Conservation (phyloP, 2,888 invertebrate species). For the Cryptocheilus praepositus region DNA sequence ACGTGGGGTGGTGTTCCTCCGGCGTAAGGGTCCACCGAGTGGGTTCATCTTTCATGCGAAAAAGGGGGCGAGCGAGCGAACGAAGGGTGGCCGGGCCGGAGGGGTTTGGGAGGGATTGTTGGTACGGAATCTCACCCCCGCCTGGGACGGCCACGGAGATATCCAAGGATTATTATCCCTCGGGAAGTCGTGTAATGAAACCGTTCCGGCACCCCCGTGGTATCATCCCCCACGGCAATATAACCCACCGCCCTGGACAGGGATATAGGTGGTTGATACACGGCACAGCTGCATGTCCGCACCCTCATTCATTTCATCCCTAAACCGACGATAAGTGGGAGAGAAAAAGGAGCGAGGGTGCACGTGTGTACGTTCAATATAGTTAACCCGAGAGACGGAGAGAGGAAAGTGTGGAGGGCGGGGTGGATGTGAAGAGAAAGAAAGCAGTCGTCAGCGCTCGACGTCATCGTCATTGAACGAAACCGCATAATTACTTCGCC, state of each 20-base stretch:
- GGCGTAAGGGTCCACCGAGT: slow-evolving; percentile 33
- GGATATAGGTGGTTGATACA: slow-evolving; percentile 50
- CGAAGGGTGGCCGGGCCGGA: slow-evolving; percentile 28
- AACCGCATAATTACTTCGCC: slow-evolving; percentile 59
- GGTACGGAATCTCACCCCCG: slow-evolving; percentile 67
- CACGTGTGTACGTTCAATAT: no score
- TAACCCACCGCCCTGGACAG: slow-evolving; percentile 45
- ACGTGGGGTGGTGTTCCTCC: slow-evolving; percentile 26
- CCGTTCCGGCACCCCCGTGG: slow-evolving; percentile 70
- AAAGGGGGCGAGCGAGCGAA: slow-evolving; percentile 15
- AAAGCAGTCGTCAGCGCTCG: slow-evolving; percentile 14
- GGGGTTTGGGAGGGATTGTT: slow-evolving; percentile 39
- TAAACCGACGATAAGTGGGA: slow-evolving; percentile 19
- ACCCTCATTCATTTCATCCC: slow-evolving; percentile 46
- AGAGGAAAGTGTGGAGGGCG: not conserved
- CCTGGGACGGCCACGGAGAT: slow-evolving; percentile 60
- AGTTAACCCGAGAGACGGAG: not conserved
- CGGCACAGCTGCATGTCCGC: slow-evolving; percentile 44
- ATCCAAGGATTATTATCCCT: slow-evolving; percentile 69
- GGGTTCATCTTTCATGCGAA: slow-evolving; percentile 41
- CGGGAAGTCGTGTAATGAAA: slow-evolving; percentile 73
- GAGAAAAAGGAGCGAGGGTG: not conserved
- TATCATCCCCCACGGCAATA: slow-evolving; percentile 62
- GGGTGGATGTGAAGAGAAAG: slow-evolving; percentile 21
- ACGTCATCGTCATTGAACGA: slow-evolving; percentile 49